Evolutionary conservation across 1,140 invertebrate genomes (phyloP).

Genomic region (Carcinoscorpius rotundicauda): DNA sequence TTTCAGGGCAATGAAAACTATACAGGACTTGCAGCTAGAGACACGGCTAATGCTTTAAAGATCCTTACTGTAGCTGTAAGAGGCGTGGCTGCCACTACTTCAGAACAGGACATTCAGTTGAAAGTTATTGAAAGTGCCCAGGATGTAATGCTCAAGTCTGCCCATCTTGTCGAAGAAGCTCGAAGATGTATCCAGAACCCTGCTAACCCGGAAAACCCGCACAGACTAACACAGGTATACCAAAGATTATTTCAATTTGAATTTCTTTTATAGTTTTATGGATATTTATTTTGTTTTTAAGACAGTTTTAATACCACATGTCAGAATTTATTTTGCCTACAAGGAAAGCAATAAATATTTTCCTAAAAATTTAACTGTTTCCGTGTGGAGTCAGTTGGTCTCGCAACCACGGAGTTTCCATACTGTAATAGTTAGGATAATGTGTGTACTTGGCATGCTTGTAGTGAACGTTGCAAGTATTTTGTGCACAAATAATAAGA

Average conservation of each 20-base stretch:
- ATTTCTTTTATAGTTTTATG: neutral
- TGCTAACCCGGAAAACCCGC: conserved; percentile 42
- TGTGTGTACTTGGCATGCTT: no score
- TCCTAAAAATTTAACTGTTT: no score
- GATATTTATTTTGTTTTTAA: neutral
- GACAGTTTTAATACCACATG: neutral
- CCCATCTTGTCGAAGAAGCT: conserved; percentile 62
- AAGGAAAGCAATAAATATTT: no score
- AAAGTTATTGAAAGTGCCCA: conserved; percentile 55
- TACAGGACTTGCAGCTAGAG: conserved; percentile 63
- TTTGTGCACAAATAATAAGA: no score
- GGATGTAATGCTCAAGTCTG: conserved; percentile 61
- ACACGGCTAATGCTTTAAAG: conserved; percentile 58
- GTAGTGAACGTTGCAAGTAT: no score
- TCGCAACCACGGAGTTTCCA: no score
- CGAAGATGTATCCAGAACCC: conserved; percentile 48
- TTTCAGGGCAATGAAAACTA: conserved; percentile 61
- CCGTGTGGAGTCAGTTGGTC: no score
- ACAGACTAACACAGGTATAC: conserved; percentile 39
- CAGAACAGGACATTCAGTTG: conserved; percentile 45
- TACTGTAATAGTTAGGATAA: no score
- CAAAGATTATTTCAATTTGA: neutral
- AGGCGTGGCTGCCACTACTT: conserved; percentile 53
- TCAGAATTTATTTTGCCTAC: no score
- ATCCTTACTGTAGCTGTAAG: conserved; percentile 54